Evolutionary conservation across 2,888 invertebrate genomes (phyloP).

Genomic region (Apodemia hepburni): DNA sequence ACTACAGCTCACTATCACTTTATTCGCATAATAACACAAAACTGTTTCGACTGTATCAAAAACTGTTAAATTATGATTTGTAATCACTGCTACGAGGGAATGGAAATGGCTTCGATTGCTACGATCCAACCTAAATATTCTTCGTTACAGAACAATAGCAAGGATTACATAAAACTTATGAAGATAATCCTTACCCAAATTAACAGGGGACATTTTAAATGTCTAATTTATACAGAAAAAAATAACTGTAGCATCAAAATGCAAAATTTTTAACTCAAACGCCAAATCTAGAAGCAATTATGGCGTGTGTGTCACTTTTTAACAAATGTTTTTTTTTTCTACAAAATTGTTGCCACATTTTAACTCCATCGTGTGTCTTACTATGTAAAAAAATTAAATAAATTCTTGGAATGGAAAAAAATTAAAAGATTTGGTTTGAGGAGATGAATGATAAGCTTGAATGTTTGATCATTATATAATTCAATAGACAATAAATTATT

Average conservation of each 20-base stretch:
- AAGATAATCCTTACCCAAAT: constrained; percentile 64
- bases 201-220: constrained; percentile 69
- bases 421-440: too few species aligned
- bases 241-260: constrained; percentile 60
- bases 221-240: constrained; percentile 55
- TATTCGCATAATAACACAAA: constrained; percentile 31
- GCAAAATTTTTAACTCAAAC: constrained; percentile 67
- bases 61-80: constrained; percentile 34
- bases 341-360: constrained; percentile 41
- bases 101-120: constrained; percentile 75
- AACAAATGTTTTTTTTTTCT: constrained; percentile 50
- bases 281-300: constrained; percentile 77
- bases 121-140: constrained; percentile 68
- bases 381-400: neutral
- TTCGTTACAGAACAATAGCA: constrained; percentile 41
- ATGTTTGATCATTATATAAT: too few species aligned
- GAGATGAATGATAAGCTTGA: too few species aligned
- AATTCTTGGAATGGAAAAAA: too few species aligned
- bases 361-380: neutral
- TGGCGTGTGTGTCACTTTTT: constrained; percentile 80
- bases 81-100: constrained; percentile 52
- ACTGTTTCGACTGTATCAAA: constrained; percentile 26
- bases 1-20: constrained; percentile 44
- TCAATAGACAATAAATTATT: too few species aligned
- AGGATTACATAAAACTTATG: constrained; percentile 36